These are phyloP conservation scores for Piscicola geometra DNA, from an alignment of 2,888 invertebrate species.

Conservation along the genomic window DNA sequence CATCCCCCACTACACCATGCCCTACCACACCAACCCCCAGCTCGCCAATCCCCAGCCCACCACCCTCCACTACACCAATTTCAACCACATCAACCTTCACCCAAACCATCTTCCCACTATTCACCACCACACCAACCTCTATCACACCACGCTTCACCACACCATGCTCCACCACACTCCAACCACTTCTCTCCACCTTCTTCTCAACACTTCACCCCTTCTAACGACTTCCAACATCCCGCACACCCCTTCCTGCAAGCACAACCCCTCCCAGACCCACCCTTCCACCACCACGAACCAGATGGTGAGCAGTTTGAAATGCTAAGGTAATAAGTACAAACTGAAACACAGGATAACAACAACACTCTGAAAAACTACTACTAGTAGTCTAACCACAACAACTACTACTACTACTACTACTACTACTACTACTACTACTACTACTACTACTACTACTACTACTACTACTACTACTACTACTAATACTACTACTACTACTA, in stretches of 20 bases:
- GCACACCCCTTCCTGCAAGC: not conserved
- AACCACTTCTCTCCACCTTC: not conserved
- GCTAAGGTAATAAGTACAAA: no score
- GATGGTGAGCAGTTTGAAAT: no score
- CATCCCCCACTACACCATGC: no score
- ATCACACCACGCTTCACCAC: no score
- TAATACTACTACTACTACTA: no score
- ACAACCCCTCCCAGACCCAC: no score
- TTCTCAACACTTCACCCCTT: not conserved
- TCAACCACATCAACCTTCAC: not conserved
- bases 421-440: not conserved
- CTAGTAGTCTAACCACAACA: not conserved
- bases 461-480: no score
- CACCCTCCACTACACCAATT: not conserved
- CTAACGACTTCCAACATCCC: constrained; percentile 1
- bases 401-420: not conserved
- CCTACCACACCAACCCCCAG: no score
- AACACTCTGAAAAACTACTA: not conserved
- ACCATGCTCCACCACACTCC: not conserved
- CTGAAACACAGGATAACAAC: no score
- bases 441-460: not conserved
- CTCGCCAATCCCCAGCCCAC: not conserved
- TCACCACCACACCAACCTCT: no score
- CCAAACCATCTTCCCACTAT: not conserved
- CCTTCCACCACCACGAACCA: no score